phyloP scores from a whole-genome alignment of 2,888 invertebrate species.

The Caenorhabditis becei region DNA sequence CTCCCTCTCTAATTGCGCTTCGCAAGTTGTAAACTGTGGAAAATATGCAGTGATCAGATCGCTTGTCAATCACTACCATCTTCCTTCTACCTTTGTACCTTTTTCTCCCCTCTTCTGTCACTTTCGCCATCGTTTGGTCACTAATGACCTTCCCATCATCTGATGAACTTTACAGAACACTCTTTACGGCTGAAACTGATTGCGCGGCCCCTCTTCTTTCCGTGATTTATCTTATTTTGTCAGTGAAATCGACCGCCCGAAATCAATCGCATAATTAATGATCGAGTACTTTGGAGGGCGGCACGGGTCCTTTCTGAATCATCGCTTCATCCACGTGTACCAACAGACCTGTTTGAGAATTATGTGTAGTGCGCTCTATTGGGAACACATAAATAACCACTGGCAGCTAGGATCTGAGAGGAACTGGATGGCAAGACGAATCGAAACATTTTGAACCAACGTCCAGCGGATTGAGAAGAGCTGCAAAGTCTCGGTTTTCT shows the following conservation, averaged over 20 bases:
- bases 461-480: too few relatives aligned
- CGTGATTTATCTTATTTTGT: slow-evolving; percentile 41
- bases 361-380: slow-evolving; percentile 6
- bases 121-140: slow-evolving; percentile 1
- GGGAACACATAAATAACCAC: background rate
- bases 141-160: background rate
- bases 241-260: slow-evolving; percentile 26
- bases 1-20: background rate
- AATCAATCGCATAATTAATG: slow-evolving; percentile 42
- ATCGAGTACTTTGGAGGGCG: slow-evolving; percentile 40
- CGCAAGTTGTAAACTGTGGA: slow-evolving; percentile 28
- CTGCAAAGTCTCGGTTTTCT: too few relatives aligned
- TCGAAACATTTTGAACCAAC: too few relatives aligned
- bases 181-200: background rate
- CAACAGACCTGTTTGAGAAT: background rate
- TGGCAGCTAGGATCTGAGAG: background rate
- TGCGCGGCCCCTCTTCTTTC: slow-evolving; percentile 9
- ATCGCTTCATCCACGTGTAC: background rate
- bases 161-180: background rate
- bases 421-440: background rate
- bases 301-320: slow-evolving; percentile 17
- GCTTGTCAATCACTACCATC: background rate
- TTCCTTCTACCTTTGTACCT: slow-evolving; percentile 2
- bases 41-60: slow-evolving; percentile 13
- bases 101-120: background rate